Evolutionary conservation across 1,140 invertebrate species (phyloP), one percentile per base, ranked within the genome.

Genomic region (Musca vetustissima): DNA sequence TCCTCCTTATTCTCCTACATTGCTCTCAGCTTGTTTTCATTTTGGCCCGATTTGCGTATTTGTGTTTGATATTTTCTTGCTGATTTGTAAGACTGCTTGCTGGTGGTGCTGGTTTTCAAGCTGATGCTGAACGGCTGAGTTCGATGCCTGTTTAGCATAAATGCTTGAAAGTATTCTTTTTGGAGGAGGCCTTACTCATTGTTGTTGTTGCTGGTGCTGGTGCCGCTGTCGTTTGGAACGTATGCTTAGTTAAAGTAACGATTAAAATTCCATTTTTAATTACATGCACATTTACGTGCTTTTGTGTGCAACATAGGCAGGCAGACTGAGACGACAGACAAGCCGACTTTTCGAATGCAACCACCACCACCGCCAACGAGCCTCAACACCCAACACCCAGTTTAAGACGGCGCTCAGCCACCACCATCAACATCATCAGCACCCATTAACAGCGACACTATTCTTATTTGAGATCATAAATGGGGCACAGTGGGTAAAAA

Each of bases 261-360:
- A 66, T 66, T 66, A 66, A 66, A 66, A 66, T 66, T 66, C 64
- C 64, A 66, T 66, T 66, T 66, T 50, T 66, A 66, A 66, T 66
- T 66, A 66, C 64, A 66, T 50, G 43, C 57, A 61, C 57, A 61
- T 61, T 61, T 61, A 61, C 57, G 57, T 61, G 57, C 57, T 61
- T 61, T 61, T 61, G 57, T 28, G 57, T 61, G 57, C 57, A 61
- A 61, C 57, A 61, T 61, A 19, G 36, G 36, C 36, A 43, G 9
- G 13, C 36, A 43, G 2, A 43, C 36, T 4, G 28, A 28, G 28
- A 28, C 28, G 8, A 28, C 28, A 28, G 28, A 28, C 28, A 3
- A 8, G 8, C 28, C 28, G 28, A 28, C n/a, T n/a, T n/a, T 28
- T 28, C 28, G 8, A 28, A 3, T 28, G 28, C 28, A 28, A 43